Evolutionary conservation across 2,888 invertebrate genomes (phyloP).

Genomic region (Calameuta pallipes): DNA sequence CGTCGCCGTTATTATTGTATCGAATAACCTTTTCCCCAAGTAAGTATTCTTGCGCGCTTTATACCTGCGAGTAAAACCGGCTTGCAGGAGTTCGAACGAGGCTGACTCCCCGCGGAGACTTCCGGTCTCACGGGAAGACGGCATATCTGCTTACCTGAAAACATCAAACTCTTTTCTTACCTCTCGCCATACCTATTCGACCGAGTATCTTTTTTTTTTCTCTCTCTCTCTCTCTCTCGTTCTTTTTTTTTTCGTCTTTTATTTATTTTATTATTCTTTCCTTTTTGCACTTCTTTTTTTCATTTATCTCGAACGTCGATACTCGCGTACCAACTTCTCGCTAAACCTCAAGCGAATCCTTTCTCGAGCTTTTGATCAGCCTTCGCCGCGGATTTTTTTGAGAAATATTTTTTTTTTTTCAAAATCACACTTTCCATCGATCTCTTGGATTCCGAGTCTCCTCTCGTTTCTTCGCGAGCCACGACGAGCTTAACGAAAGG

Average conservation of each 20-base stretch:
- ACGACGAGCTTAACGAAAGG: no score
- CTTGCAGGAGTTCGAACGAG: conserved; percentile 45
- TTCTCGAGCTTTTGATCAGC: no score
- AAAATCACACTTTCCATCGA: no score
- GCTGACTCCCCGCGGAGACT: conserved; percentile 46
- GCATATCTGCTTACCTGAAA: conserved; percentile 41
- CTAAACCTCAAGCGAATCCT: not conserved
- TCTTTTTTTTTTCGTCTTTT: not conserved
- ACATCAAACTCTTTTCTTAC: conserved; percentile 34
- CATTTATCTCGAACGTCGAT: not conserved
- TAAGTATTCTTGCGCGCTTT: conserved; percentile 17
- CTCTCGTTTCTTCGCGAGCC: no score
- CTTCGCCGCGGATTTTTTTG: no score
- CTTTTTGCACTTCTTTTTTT: no score
- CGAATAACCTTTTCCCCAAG: not conserved
- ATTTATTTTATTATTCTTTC: not conserved
- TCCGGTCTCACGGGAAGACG: conserved; percentile 40
- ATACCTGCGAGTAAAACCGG: conserved; percentile 50
- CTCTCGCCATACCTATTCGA: not conserved
- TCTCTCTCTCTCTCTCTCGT: not conserved
- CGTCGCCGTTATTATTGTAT: not conserved
- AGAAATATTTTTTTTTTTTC: no score
- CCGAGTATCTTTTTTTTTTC: not conserved
- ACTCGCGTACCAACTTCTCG: not conserved
- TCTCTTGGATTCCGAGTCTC: no score